These are phyloP conservation scores for Cranoglanis bouderius DNA, from an alignment of 2,113 vertebrate genomes.

Conservation along the genomic window DNA sequence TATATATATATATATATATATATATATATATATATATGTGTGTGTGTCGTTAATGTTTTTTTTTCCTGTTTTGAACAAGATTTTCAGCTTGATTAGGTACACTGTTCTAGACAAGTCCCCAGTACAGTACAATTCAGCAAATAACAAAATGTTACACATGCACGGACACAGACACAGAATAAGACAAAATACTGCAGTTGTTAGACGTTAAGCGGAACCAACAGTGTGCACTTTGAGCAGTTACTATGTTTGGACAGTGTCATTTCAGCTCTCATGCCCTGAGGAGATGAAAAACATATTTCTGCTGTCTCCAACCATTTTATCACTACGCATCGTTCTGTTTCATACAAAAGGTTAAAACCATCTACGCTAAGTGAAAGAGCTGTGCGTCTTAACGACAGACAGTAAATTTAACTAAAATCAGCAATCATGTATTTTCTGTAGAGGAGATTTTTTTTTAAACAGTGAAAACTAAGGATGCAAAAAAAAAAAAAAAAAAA, in stretches of 20 bases:
- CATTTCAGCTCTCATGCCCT: slow-evolving; percentile 66
- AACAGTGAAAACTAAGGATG: neutral
- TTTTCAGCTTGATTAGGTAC: neutral
- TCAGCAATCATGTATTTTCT: neutral
- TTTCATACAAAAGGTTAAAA: slow-evolving; percentile 73
- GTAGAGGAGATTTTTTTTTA: neutral
- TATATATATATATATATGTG: neutral
- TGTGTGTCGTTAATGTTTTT: neutral
- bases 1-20: neutral
- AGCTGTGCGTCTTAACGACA: slow-evolving; percentile 3
- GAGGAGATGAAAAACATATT: slow-evolving; percentile 65
- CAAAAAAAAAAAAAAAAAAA: slow-evolving; percentile 62
- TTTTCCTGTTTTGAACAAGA: neutral
- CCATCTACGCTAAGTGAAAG: slow-evolving; percentile 1
- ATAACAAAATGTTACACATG: neutral
- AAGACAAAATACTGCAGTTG: slow-evolving; percentile 3
- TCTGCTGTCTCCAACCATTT: slow-evolving; percentile 67
- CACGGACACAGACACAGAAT: neutral
- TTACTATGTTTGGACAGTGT: slow-evolving; percentile 67
- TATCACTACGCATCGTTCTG: slow-evolving; percentile 54
- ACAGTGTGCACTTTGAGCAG: slow-evolving; percentile 40
- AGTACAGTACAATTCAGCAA: neutral
- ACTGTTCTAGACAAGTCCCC: neutral
- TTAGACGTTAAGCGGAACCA: slow-evolving; percentile 43
- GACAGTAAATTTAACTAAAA: neutral